phyloP scores from a whole-genome alignment of 2,797 vertebrate genomes.

The Corythornis leucogaster region DNA sequence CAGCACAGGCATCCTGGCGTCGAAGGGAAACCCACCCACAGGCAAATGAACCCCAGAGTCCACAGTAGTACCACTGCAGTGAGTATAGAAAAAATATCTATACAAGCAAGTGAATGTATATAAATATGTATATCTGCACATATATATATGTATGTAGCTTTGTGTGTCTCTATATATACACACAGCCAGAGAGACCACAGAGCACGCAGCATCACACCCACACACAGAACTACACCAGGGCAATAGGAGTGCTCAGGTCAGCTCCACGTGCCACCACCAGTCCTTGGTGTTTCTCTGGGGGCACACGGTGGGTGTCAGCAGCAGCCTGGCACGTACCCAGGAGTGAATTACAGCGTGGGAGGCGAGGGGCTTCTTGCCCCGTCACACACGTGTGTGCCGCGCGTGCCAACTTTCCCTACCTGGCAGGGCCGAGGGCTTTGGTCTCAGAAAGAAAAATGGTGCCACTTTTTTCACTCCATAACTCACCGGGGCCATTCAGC shows the following conservation, averaged over 20 bases:
- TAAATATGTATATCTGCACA: not conserved
- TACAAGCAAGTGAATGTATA: not conserved
- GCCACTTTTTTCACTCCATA: constrained; percentile 9
- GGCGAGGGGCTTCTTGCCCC: not conserved
- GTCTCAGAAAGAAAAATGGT: not conserved
- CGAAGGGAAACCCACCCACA: not conserved
- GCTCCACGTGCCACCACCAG: not conserved
- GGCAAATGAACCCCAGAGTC: not conserved
- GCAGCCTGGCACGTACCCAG: not conserved
- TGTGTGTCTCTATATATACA: not conserved
- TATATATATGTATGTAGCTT: no score
- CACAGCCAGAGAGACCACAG: not conserved
- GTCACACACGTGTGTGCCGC: not conserved
- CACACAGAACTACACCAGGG: fast-evolving
- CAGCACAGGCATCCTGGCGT: not conserved
- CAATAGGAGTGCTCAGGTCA: not conserved
- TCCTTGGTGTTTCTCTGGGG: no score
- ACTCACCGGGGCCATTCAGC: not conserved
- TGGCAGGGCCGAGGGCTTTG: not conserved
- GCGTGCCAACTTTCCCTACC: not conserved
- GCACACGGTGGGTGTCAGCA: not conserved
- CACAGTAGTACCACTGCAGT: not conserved
- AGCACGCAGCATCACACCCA: not conserved
- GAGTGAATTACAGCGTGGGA: not conserved
- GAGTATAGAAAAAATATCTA: not conserved